Evolutionary conservation across 1,140 invertebrate genomes (phyloP).

Genomic region (Oryzaephilus surinamensis): DNA sequence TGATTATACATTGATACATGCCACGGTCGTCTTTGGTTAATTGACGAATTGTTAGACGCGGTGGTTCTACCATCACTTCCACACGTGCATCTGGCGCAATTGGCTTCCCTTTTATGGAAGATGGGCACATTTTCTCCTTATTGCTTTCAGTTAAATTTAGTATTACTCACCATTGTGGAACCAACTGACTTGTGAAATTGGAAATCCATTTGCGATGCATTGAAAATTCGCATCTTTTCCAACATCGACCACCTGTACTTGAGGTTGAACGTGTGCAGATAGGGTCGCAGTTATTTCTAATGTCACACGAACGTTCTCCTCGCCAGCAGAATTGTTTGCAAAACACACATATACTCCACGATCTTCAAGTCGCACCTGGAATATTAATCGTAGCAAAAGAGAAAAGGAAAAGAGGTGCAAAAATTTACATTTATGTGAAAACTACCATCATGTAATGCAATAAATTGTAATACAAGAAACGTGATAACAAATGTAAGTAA

Average conservation of each 20-base stretch:
- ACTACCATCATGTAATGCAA: no score
- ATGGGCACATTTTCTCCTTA: not conserved
- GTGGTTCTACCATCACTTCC: constrained; percentile 42
- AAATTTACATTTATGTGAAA: no score
- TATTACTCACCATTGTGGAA: constrained; percentile 55
- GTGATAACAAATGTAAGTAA: no score
- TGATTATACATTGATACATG: constrained; percentile 84
- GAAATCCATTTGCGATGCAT: constrained; percentile 77
- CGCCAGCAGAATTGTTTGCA: constrained; percentile 77
- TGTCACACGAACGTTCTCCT: constrained; percentile 71
- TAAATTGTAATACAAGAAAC: no score
- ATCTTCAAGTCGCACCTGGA: constrained; percentile 57
- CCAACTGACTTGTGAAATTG: constrained; percentile 71
- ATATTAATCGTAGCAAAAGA: no score
- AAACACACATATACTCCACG: constrained; percentile 74
- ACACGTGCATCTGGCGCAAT: constrained; percentile 49
- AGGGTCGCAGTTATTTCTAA: constrained; percentile 50
- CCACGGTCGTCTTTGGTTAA: constrained; percentile 69
- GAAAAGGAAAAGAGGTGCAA: no score
- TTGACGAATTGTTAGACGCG: constrained; percentile 52
- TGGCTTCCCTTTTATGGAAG: constrained; percentile 39
- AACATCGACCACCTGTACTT: constrained; percentile 65
- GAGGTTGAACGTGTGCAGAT: constrained; percentile 60
- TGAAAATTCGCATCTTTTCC: constrained; percentile 72
- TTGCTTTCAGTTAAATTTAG: not conserved